These are phyloP conservation scores for Rhabdomys pumilio DNA, from an alignment of 2,797 vertebrate genomes.

Conservation along the genomic window DNA sequence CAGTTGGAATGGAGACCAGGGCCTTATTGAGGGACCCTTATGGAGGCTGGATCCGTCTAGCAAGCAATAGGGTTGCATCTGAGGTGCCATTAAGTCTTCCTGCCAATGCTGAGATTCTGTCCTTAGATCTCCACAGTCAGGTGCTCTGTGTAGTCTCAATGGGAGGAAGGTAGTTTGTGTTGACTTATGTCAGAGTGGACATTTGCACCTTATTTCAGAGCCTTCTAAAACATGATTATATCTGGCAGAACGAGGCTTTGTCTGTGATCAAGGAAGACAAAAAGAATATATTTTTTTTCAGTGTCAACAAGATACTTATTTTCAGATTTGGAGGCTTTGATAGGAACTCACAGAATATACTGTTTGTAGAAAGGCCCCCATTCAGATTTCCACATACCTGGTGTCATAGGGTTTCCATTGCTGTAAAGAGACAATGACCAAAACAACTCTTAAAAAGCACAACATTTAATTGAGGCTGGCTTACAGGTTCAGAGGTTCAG, in stretches of 20 bases:
- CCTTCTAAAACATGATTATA: background rate
- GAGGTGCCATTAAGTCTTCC: background rate
- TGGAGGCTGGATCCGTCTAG: background rate
- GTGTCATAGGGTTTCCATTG: background rate
- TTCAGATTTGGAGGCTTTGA: slow-evolving; percentile 43
- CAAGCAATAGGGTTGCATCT: background rate
- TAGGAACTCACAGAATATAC: background rate
- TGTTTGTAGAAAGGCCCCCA: background rate
- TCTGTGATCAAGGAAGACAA: slow-evolving; percentile 28
- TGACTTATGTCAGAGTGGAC: background rate
- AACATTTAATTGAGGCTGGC: background rate
- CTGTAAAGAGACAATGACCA: background rate
- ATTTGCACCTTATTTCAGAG: background rate
- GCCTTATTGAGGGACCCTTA: background rate
- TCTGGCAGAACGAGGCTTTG: slow-evolving; percentile 33
- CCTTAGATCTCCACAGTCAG: background rate
- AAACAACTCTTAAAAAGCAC: background rate
- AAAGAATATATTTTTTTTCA: slow-evolving; percentile 27
- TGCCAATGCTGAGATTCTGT: background rate
- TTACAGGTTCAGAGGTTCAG: background rate
- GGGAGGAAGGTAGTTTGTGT: background rate
- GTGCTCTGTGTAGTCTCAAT: background rate
- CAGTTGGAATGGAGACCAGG: background rate
- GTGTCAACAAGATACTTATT: background rate
- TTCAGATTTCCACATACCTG: background rate